Evolutionary conservation across 2,888 invertebrate genomes (phyloP).

Genomic region (Malthinus flaveolus): DNA sequence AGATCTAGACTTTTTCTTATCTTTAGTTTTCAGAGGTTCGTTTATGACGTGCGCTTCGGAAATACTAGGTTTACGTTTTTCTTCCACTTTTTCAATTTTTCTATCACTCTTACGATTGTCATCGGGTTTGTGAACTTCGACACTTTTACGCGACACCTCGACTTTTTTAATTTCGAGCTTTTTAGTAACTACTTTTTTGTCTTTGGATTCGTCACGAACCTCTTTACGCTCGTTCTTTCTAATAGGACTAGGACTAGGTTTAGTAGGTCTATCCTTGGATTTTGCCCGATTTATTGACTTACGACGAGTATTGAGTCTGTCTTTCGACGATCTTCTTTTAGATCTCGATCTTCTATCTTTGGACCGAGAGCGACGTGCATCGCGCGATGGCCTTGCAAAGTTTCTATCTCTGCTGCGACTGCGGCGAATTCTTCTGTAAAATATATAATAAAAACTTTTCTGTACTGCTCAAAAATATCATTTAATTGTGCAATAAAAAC

Average conservation of each 20-base stretch:
- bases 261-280: conserved; percentile 39
- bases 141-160: conserved; percentile 53
- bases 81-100: conserved; percentile 37
- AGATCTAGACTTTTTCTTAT: conserved; percentile 47
- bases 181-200: conserved; percentile 46
- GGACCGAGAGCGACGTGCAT: conserved; percentile 45
- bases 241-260: conserved; percentile 50
- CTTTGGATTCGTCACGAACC: conserved; percentile 44
- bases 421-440: conserved; percentile 43
- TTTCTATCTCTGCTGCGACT: conserved; percentile 51
- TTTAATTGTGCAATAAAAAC: neutral
- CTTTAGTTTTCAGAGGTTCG: conserved; percentile 39
- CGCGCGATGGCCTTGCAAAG: conserved; percentile 45
- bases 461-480: too few relatives aligned
- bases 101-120: conserved; percentile 45
- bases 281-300: conserved; percentile 49
- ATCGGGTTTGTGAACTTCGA: conserved; percentile 51
- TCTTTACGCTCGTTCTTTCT: conserved; percentile 38
- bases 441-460: too few relatives aligned
- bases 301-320: conserved; percentile 47
- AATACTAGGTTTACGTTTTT: conserved; percentile 35
- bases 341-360: conserved; percentile 53
- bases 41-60: conserved; percentile 38
- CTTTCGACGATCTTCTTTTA: conserved; percentile 43
- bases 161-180: conserved; percentile 38